A percentile compares a stretch with the other conserved stretches of the same genome.
Evolutionary conservation across 2,888 invertebrate species (phyloP).

Genomic region (Lasioglossum figueresi): DNA sequence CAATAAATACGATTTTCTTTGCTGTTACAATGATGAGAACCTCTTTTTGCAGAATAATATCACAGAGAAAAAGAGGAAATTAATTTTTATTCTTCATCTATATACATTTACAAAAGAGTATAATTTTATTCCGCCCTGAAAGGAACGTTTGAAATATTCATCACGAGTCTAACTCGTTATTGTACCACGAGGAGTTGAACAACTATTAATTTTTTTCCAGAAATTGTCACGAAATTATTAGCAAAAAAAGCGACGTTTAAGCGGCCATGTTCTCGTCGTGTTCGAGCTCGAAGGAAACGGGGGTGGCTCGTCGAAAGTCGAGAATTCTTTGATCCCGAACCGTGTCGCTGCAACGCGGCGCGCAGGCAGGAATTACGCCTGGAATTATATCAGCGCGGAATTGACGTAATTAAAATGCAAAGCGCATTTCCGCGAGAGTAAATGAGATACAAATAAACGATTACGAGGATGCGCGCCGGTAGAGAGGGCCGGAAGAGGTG

Average conservation of each 20-base stretch:
- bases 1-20: too few species aligned
- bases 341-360: not conserved
- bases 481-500: not conserved
- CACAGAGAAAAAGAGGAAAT: too few species aligned
- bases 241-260: not conserved
- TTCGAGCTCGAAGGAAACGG: not conserved
- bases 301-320: not conserved
- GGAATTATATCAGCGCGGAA: constrained; percentile 31
- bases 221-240: too few species aligned
- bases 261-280: not conserved
- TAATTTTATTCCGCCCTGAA: too few species aligned
- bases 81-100: too few species aligned
- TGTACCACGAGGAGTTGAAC: too few species aligned
- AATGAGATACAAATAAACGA: constrained; percentile 50
- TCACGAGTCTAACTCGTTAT: too few species aligned
- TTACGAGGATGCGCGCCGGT: constrained; percentile 1
- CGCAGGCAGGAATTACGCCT: not conserved
- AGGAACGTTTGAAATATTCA: too few species aligned
- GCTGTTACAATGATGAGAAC: too few species aligned
- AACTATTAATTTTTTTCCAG: too few species aligned
- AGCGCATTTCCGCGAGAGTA: constrained; percentile 19
- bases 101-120: too few species aligned
- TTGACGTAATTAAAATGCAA: constrained; percentile 51
- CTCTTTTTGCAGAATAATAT: too few species aligned
- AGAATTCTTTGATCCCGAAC: not conserved